A percentile compares a stretch with the other conserved stretches of the same genome.
These are phyloP conservation scores for Phasia obesa DNA, from an alignment of 2,888 invertebrate species.

Conservation along the genomic window DNA sequence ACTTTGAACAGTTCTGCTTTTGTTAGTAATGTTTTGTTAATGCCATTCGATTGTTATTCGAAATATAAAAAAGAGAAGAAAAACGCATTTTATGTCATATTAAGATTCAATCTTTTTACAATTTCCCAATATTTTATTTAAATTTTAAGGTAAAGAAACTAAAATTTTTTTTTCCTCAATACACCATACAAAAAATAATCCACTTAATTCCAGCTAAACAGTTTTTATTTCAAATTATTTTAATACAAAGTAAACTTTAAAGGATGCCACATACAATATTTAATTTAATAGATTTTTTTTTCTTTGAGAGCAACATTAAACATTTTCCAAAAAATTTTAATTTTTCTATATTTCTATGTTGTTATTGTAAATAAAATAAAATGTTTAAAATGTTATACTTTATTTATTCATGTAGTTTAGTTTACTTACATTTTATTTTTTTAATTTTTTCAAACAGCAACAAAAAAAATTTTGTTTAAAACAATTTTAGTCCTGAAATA, in stretches of 20 bases:
- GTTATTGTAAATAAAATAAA: too few species aligned
- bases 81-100: constrained; percentile 33
- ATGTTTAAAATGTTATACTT: too few species aligned
- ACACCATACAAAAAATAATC: too few species aligned
- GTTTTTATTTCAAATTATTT: not conserved
- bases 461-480: too few species aligned
- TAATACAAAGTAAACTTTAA: not conserved
- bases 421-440: too few species aligned
- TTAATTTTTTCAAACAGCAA: too few species aligned
- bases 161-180: not conserved
- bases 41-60: constrained; percentile 60
- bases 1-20: constrained; percentile 23
- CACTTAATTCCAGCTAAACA: too few species aligned
- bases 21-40: constrained; percentile 41
- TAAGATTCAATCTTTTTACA: constrained; percentile 50
- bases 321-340: not conserved
- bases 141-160: constrained; percentile 22
- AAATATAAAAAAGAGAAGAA: constrained; percentile 1
- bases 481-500: too few species aligned
- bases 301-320: not conserved
- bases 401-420: too few species aligned
- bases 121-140: constrained; percentile 45
- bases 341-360: too few species aligned
- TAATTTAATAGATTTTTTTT: too few species aligned
- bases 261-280: not conserved